Base-by-base conservation (phyloP, 2,888 invertebrate genomes). In the Dryomyza anilis region DNA sequence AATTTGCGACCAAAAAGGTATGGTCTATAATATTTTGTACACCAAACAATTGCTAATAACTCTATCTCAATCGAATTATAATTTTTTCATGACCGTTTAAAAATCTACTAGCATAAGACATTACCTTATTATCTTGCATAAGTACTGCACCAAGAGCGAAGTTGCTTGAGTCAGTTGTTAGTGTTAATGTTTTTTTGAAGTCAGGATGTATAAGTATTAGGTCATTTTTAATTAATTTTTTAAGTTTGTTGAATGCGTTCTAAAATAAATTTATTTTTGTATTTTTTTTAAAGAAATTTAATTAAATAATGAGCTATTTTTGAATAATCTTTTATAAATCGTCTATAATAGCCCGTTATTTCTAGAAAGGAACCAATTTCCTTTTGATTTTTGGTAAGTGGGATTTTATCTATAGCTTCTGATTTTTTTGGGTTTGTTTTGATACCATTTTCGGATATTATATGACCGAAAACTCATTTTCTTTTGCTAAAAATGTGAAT, bases 371-470 rank as follows among this genome's bases (percentile, higher is more conserved):
- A 57, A 63, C 33, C 63, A 10, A 64, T 65, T 48, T 59, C 57
- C 57, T 65, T 64, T 14, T n/a, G 55, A 10, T 61, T 46, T 21
- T 53, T 48, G 2, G 63, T 63, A 10, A 64, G 57, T 56, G 48
- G 50, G 50, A 61, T 52, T 23, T 52, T 52, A 12, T 52, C 27
- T 2, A 74, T 62, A 6, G 69, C 67, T 52, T 67, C 50, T 6
- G 72, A 39, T 68, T 77, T 78, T 2, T 67, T 67, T 2, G 73
- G 72, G 53, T 77, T 72, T 6, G 78, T 75, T 62, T 68, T 73
- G 16, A 76, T 72, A 6, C 73, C 74, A 1, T 75, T 70, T 7
- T 70, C 53, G 5, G 76, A 73, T 8, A 80, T 68, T 10, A 72
- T 57, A 36, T 70, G 72, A 0, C 74, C 74, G 3, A 76, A 46